phyloP scores from a whole-genome alignment of 2,113 vertebrate species.

The Percopsis transmontana region DNA sequence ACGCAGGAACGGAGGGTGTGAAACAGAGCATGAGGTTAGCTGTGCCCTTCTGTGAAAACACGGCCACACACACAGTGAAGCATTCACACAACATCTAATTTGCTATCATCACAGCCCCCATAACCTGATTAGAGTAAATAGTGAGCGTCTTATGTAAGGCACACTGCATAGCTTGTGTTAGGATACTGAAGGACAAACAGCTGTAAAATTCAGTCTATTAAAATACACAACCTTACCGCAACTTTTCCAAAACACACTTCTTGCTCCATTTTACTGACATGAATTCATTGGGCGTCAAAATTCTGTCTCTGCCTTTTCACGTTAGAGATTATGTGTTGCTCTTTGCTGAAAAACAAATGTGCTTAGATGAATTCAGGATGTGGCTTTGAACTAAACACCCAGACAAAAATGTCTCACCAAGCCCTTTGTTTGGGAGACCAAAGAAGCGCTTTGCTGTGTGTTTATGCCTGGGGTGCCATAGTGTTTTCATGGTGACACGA shows the following conservation, averaged over 20 bases:
- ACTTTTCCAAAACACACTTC: too few relatives aligned
- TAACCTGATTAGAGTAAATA: background rate
- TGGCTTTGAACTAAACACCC: conserved; percentile 5
- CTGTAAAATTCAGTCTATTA: background rate
- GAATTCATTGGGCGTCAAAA: background rate
- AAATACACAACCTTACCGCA: too few relatives aligned
- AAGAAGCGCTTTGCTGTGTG: background rate
- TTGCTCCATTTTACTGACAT: background rate
- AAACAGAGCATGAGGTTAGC: background rate
- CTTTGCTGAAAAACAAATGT: background rate
- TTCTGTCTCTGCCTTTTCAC: background rate
- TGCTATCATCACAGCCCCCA: background rate
- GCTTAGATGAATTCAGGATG: background rate
- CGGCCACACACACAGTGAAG: background rate
- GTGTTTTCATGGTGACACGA: conserved; percentile 14
- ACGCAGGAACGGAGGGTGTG: background rate
- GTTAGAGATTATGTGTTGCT: background rate
- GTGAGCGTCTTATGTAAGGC: background rate
- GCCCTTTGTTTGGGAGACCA: conserved; percentile 1
- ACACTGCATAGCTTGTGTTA: background rate
- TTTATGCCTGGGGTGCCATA: conserved; percentile 23
- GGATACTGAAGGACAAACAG: background rate
- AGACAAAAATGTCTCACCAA: background rate
- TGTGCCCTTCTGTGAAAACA: background rate
- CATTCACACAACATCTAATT: background rate